These are phyloP conservation scores for Triplophysa rosa DNA, from an alignment of 2,113 vertebrate species.

Conservation along the genomic window DNA sequence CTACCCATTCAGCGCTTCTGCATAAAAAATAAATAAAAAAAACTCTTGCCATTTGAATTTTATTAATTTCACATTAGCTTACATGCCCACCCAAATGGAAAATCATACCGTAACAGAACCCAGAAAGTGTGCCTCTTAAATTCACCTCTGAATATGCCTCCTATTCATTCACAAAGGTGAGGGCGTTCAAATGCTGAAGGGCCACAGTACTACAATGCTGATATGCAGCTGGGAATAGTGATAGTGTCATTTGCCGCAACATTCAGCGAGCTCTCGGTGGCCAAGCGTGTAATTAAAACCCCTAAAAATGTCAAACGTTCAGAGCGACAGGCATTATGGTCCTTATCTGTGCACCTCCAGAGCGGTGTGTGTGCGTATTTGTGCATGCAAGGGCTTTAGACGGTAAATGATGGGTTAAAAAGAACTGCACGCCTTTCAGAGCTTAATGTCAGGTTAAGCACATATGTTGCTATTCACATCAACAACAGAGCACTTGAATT, in stretches of 20 bases:
- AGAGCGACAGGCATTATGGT: conserved; percentile 63
- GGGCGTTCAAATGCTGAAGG: background rate
- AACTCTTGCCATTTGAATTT: background rate
- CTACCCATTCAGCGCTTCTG: background rate
- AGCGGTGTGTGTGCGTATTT: conserved; percentile 44
- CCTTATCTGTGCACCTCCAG: conserved; percentile 63
- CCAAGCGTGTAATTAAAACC: conserved; percentile 78
- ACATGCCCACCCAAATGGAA: background rate
- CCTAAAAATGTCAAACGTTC: conserved; percentile 71
- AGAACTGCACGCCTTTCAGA: background rate
- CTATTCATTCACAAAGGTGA: conserved; percentile 14
- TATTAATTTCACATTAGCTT: background rate
- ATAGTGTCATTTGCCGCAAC: conserved; percentile 64
- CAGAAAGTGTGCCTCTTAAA: background rate
- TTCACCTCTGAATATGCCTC: background rate
- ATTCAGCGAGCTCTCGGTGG: conserved; percentile 65
- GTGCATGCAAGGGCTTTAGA: conserved; percentile 21
- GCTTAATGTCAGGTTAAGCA: conserved; percentile 15
- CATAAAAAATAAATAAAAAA: background rate
- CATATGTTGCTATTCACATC: background rate
- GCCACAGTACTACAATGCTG: conserved; percentile 26
- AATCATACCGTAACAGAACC: background rate
- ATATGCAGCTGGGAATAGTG: conserved; percentile 63
- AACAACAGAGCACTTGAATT: background rate
- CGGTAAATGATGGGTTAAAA: conserved; percentile 27